Evolutionary conservation across 2,113 vertebrate genomes (phyloP), one percentile per base, ranked within the genome.

Genomic region (Sakesphorus luctuosus): DNA sequence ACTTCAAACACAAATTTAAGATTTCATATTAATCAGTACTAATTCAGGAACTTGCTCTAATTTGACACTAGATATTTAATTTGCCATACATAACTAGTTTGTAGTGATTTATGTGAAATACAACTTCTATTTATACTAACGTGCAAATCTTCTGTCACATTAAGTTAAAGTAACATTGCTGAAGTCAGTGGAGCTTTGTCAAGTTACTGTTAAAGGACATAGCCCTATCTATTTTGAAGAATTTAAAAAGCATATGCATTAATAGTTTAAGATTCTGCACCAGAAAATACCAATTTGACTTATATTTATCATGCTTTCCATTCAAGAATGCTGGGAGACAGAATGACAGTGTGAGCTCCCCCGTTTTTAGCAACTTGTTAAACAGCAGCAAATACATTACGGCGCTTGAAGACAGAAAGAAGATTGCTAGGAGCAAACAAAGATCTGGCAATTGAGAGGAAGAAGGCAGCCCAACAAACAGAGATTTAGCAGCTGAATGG

Each of bases 11-110:
- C 19, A 90, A 88, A 92, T 81, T 84, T 92, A 92, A 93, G 67
- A 84, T 88, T 92, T 88, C 0, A 69, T 91, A 88, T 88, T 92
- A 88, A 85, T 77, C 69, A 91, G 62, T 31, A 62, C 62, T 84
- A 87, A 81, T 93, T 97, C 81, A 71, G 24, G 47, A 90, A 85
- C 61, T 56, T 90, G 35, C 24, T 90, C 59, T 58, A 93, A 90
- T 92, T 90, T 93, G 26, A 74, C 63, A 78, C 91, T 35, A 80
- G 79, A 67, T 84, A 86, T 72, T 94, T 90, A 71, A 95, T 95
- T 96, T 91, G 29, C 26, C 25, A 29, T 62, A 67, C 15, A 84
- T 74, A 89, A 87, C 62, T 85, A 68, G 46, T 66, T 91, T 63
- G 63, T 63, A 63, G 18, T 79, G 59, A 86, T 93, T 91, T 69